Percentiles rank a stretch among this genome's conserved stretches.
These are phyloP conservation scores for Deilephila porcellus DNA, from an alignment of 2,888 invertebrate species.

Conservation along the genomic window DNA sequence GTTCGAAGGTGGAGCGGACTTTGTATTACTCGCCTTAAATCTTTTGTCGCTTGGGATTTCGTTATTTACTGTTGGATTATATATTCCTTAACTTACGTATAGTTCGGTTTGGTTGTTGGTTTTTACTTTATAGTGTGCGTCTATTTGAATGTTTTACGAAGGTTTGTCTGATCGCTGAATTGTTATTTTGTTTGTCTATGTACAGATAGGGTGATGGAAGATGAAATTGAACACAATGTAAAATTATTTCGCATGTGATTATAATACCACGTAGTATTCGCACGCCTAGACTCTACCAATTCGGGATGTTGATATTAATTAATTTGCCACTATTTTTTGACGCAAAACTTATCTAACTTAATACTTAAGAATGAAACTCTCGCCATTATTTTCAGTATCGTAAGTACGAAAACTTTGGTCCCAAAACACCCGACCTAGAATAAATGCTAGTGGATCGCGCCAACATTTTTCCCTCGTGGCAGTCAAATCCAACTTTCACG, in stretches of 20 bases:
- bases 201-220: no score
- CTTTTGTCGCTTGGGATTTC: conserved; percentile 16
- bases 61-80: conserved; percentile 1
- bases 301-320: no score
- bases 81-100: not conserved
- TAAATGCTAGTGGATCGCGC: conserved; percentile 1
- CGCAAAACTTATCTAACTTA: no score
- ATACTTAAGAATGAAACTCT: no score
- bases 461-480: not conserved
- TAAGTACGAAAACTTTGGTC: not conserved
- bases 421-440: not conserved
- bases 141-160: not conserved
- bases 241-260: no score
- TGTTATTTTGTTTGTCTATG: no score
- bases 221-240: no score
- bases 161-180: not conserved
- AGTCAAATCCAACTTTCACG: conserved; percentile 3
- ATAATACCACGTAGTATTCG: no score
- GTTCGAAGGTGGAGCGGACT: conserved; percentile 27
- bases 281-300: no score
- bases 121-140: not conserved
- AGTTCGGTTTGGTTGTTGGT: not conserved
- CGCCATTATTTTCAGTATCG: no score
- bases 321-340: no score
- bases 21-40: conserved; percentile 23